phyloP scores from a whole-genome alignment of 2,113 vertebrate species.

The Nibea coibor region DNA sequence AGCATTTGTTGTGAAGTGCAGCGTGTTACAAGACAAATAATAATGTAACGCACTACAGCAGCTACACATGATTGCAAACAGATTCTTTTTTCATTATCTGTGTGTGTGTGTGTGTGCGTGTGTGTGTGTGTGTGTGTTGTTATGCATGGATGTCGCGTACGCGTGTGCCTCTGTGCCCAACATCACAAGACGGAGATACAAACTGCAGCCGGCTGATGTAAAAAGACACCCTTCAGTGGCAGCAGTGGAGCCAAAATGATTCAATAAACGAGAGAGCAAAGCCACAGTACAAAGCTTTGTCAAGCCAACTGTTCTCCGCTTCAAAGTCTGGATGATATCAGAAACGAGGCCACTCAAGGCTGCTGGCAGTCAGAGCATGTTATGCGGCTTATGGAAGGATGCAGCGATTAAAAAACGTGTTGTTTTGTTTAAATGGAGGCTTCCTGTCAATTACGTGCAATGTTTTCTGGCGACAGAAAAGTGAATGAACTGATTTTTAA shows the following conservation, averaged over 20 bases:
- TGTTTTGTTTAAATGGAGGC: conserved; percentile 2
- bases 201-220: conserved; percentile 35
- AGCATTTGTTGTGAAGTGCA: background rate
- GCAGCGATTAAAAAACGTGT: conserved; percentile 9
- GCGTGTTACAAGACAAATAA: no score
- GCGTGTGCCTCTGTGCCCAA: conserved; percentile 23
- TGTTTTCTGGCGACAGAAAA: background rate
- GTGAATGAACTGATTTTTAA: background rate
- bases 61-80: background rate
- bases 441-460: background rate
- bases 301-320: conserved; percentile 48
- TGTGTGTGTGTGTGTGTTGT: conserved; percentile 1
- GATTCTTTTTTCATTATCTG: background rate
- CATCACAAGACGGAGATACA: conserved; percentile 31
- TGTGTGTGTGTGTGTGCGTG: no score
- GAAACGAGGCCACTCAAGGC: conserved; percentile 15
- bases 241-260: conserved; percentile 37
- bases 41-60: background rate
- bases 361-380: conserved; percentile 17
- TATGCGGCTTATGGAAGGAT: background rate
- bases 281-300: conserved; percentile 20
- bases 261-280: conserved; percentile 40
- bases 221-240: conserved; percentile 40
- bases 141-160: background rate
- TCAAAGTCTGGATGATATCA: conserved; percentile 53